phyloP scores from a whole-genome alignment of 1,140 invertebrate species.

The Thalassaphorura encarpata region DNA sequence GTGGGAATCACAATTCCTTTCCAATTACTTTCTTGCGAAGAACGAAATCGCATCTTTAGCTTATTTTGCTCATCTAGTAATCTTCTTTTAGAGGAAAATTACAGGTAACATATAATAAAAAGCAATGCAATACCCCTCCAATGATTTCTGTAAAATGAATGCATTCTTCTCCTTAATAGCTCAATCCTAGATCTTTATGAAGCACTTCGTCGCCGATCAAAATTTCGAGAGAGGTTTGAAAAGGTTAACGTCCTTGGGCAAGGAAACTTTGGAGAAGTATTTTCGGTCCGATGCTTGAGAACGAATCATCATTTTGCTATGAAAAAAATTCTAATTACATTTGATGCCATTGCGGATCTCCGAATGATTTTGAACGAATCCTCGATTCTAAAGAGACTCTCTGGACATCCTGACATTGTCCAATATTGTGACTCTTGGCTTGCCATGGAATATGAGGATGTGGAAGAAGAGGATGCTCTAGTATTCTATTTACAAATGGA shows the following conservation, averaged over 20 bases:
- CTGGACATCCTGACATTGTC: slow-evolving; percentile 20
- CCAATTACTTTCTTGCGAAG: slow-evolving; percentile 6
- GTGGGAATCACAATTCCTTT: slow-evolving; percentile 17
- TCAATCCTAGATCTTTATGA: slow-evolving; percentile 24
- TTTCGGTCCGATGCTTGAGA: not conserved
- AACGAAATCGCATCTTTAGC: slow-evolving; percentile 14
- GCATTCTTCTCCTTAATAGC: slow-evolving; percentile 5
- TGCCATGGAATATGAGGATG: slow-evolving; percentile 13
- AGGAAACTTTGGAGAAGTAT: slow-evolving; percentile 25
- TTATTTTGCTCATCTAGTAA: slow-evolving; percentile 18
- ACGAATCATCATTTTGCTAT: slow-evolving; percentile 10
- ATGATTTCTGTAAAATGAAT: not conserved
- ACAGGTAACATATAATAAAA: slow-evolving; percentile 3
- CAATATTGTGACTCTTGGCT: slow-evolving; percentile 26
- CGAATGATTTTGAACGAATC: slow-evolving; percentile 26
- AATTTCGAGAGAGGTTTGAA: slow-evolving; percentile 21
- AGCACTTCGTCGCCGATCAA: slow-evolving; percentile 16
- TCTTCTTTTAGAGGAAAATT: slow-evolving; percentile 14
- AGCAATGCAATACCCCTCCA: not conserved
- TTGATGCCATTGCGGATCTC: slow-evolving; percentile 17
- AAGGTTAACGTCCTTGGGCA: slow-evolving; percentile 4
- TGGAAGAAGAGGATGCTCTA: slow-evolving; percentile 4
- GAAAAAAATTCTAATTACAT: slow-evolving; percentile 20
- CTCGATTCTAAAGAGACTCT: slow-evolving; percentile 14
- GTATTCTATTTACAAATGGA: slow-evolving; percentile 29